Conservation (phyloP, 2,113 vertebrate species). For the Engystomops pustulosus region DNA sequence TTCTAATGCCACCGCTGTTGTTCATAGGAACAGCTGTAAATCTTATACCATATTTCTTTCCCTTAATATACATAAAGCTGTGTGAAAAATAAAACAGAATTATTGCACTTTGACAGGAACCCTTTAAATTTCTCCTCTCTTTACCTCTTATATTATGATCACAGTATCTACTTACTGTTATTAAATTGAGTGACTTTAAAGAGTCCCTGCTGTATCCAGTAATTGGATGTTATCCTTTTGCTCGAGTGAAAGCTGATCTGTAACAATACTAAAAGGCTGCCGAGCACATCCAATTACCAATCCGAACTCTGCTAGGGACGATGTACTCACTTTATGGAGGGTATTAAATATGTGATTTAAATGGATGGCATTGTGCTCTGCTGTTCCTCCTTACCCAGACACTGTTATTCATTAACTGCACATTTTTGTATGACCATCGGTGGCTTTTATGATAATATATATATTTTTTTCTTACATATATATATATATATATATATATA, state of each 20-base stretch:
- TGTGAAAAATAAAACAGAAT: neutral
- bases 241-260: conserved; percentile 10
- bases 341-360: conserved; percentile 2
- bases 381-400: neutral
- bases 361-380: neutral
- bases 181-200: neutral
- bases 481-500: too few species aligned
- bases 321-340: neutral
- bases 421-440: neutral
- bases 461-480: too few species aligned
- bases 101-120: neutral
- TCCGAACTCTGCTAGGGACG: neutral
- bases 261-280: conserved; percentile 4
- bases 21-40: too few species aligned
- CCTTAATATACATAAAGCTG: neutral
- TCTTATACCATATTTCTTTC: too few species aligned
- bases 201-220: conserved; percentile 15
- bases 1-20: too few species aligned
- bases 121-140: neutral
- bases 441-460: neutral
- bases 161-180: neutral
- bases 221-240: conserved; percentile 13
- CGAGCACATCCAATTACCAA: neutral
- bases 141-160: neutral
- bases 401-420: neutral